A percentile compares a stretch with the other conserved stretches of the same genome.
These are phyloP conservation scores for Drosophila saltans DNA, from an alignment of 1,140 invertebrate species.

Conservation along the genomic window DNA sequence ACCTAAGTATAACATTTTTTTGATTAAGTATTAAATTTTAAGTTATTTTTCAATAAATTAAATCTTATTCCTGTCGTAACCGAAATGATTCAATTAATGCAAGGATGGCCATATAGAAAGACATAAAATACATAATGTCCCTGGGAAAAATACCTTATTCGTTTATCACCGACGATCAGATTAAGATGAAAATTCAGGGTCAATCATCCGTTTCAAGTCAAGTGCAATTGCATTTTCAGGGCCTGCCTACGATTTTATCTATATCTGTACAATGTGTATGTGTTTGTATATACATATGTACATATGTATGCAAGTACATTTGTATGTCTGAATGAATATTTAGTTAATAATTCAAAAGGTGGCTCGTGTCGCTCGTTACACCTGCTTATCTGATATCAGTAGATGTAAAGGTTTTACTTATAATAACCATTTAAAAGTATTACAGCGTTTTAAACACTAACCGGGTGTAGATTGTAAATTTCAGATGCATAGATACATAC, in stretches of 20 bases:
- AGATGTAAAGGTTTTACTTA: neutral
- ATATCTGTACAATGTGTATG: slow-evolving; percentile 21
- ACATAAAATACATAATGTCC: neutral
- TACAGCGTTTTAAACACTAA: neutral
- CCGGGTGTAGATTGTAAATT: neutral
- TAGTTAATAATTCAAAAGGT: neutral
- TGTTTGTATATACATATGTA: neutral
- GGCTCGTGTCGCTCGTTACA: slow-evolving; percentile 7
- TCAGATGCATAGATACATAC: neutral
- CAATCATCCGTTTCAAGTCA: neutral
- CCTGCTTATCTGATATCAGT: neutral
- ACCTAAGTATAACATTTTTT: no score
- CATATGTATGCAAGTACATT: neutral
- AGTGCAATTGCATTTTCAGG: slow-evolving; percentile 1
- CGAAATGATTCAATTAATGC: no score
- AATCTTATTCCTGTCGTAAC: no score
- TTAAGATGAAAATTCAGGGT: neutral
- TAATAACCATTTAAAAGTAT: neutral
- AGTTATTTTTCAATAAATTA: no score
- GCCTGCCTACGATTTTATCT: slow-evolving; percentile 10
- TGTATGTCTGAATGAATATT: neutral
- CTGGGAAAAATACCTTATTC: neutral
- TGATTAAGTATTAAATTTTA: no score
- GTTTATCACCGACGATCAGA: slow-evolving; percentile 1
- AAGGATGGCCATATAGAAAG: neutral